Evolutionary conservation across 2,113 vertebrate species (phyloP), one percentile per base, ranked within the genome.

Genomic region (Hemiprocne comata): DNA sequence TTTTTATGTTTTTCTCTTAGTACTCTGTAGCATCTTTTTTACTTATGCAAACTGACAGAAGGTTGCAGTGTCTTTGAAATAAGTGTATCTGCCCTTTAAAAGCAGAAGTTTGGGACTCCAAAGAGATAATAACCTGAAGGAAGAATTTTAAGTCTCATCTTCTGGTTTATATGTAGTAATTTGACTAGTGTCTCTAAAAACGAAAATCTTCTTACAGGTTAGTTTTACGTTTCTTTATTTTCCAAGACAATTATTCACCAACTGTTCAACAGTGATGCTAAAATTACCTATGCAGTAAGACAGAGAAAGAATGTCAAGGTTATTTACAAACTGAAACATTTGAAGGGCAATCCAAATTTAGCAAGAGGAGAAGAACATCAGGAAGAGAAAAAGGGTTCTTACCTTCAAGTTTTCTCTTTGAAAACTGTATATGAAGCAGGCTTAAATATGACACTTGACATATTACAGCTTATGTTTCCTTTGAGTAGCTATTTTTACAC

Each of bases 281-380:
- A 86, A 87, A 77, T 91, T 81, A 81, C 40, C 11, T 58, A 4
- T 54, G 23, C 31, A 55, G 9, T 67, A 85, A 87, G 6, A 71
- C 9, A 84, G 67, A 64, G 6, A 7, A 91, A 84, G 34, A 58
- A 85, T 75, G 12, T 78, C 34, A 87, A 74, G 38, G 73, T 89
- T 94, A 78, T 89, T 85, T 85, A 48, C 6, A 31, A 70, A 55
- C 31, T 51, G n/a, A 75, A 87, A 74, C 77, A 84, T 85, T 81
- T 93, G 80, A 75, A 91, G 77, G 48, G 20, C 25, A 71, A 78
- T 51, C 36, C 55, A 87, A 81, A 75, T 93, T 91, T 91, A 89
- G 53, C 42, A 74, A 29, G 61, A 93, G 26, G 21, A 81, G 46
- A 74, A 38, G 3, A 87, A 38, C 15, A 81, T 55, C 48, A 89